phyloP scores from a whole-genome alignment of 2,888 invertebrate species.

The Ypsolopha sequella region DNA sequence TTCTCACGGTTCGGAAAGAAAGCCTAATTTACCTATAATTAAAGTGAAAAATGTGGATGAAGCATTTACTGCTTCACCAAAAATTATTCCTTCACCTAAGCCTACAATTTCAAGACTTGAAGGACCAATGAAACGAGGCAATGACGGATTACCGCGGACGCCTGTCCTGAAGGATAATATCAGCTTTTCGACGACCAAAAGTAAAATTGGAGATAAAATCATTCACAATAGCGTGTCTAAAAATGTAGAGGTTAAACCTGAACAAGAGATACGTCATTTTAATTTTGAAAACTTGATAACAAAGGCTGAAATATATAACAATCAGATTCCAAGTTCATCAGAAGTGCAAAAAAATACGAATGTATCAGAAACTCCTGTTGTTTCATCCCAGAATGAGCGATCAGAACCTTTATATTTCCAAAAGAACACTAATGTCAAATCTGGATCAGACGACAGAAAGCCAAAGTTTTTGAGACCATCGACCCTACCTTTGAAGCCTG shows the following conservation, averaged over 20 bases:
- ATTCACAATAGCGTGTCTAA: conserved; percentile 21
- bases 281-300: conserved; percentile 67
- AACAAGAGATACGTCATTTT: conserved; percentile 48
- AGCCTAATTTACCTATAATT: conserved; percentile 33
- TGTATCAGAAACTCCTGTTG: conserved; percentile 21
- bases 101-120: conserved; percentile 31
- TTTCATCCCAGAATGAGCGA: conserved; percentile 39
- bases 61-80: conserved; percentile 19
- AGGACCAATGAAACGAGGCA: conserved; percentile 37
- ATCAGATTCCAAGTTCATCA: conserved; percentile 50
- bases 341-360: conserved; percentile 53
- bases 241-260: conserved; percentile 30
- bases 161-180: conserved; percentile 42
- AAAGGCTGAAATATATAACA: conserved; percentile 62
- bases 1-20: not conserved
- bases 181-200: conserved; percentile 28
- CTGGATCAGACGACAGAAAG: conserved; percentile 48
- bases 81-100: conserved; percentile 34
- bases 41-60: conserved; percentile 56
- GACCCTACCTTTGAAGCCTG: conserved; percentile 86
- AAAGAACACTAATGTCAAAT: conserved; percentile 40
- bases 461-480: conserved; percentile 85
- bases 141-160: conserved; percentile 41
- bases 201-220: conserved; percentile 35
- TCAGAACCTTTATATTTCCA: conserved; percentile 64